Percentiles rank a stretch among this genome's conserved stretches.
Conservation (phyloP, 2,797 vertebrate genomes). For the Cossypha polioptera region DNA sequence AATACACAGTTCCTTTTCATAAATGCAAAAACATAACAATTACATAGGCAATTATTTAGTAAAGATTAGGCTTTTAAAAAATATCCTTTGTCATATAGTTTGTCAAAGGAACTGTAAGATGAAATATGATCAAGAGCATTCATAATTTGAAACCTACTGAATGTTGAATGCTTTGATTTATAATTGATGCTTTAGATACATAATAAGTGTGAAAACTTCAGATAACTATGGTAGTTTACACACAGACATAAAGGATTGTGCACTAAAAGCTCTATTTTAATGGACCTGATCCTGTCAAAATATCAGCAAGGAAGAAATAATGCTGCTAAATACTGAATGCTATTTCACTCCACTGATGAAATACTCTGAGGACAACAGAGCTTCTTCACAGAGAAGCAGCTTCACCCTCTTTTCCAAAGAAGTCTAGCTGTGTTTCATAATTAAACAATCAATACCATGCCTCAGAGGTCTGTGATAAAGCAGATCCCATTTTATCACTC, state of each 20-base stretch:
- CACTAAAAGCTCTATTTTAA: slow-evolving; percentile 69
- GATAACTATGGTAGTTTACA: slow-evolving; percentile 61
- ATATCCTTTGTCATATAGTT: slow-evolving; percentile 64
- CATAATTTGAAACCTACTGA: slow-evolving; percentile 59
- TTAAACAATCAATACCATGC: slow-evolving; percentile 45
- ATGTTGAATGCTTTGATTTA: slow-evolving; percentile 66
- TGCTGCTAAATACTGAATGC: slow-evolving; percentile 19
- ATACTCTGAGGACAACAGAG: slow-evolving; percentile 13
- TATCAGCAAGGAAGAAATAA: slow-evolving; percentile 12
- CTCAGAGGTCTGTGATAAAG: slow-evolving; percentile 4
- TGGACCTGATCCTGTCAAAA: slow-evolving; percentile 62
- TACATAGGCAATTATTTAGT: slow-evolving; percentile 71
- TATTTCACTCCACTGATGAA: slow-evolving; percentile 12
- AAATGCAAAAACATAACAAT: slow-evolving; percentile 64
- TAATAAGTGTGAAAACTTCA: slow-evolving; percentile 63
- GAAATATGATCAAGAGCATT: slow-evolving; percentile 71
- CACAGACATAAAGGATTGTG: slow-evolving; percentile 35
- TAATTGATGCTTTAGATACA: slow-evolving; percentile 70
- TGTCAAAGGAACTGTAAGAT: slow-evolving; percentile 64
- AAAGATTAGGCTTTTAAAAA: slow-evolving; percentile 66
- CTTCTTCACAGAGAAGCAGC: neutral
- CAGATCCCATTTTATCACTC: neutral
- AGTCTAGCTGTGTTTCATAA: slow-evolving; percentile 36
- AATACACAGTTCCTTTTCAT: slow-evolving; percentile 1
- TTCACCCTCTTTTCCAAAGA: neutral